Base-by-base conservation (phyloP, 2,888 invertebrate species). In the Agrotis segetum region DNA sequence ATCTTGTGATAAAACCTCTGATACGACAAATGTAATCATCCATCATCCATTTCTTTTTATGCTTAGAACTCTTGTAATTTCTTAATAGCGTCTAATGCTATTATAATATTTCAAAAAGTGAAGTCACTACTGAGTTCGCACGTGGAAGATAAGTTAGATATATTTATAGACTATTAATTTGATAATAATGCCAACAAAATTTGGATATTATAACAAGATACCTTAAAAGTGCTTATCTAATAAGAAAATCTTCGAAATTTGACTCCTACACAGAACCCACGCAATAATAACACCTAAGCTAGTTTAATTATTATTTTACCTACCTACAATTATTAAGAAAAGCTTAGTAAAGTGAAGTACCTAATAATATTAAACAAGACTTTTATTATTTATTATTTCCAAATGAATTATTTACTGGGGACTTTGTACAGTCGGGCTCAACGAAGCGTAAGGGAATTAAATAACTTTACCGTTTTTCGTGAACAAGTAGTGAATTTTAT, bases 331-430 rank as follows among this genome's bases (percentile, higher is more conserved):
- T 17, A 0, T 21, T 3, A 29, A 53, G 11, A 19, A 19, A 19
- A 24, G 21, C n/a, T 62, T 2, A 47, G 53, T 29, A 44, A 29
- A 50, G 40, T 6, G 46, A 52, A 58, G 16, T 56, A 56, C 6
- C 40, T 49, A 55, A n/a, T 29, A 53, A 21, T 16, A 53, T 55
- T n/a, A 68, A 14, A 2, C 4, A 16, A 47, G 60, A 53, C 19
- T 29, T 59, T 52, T 66, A n/a, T 47, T 56, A 40, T 29, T n/a
- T n/a, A 74, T 68, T 61, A 74, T 24, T 68, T 72, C 62, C 67
- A 56, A 67, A 66, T 72, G 72, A 79, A 72, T 70, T 67, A 52
- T 59, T 68, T 40, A 24, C 49, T 19, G 55, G 59, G 62, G 67
- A 67, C 55, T 72, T 69, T 64, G 55, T 40, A 17, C 47, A 46